Evolutionary conservation across 2,888 invertebrate species (phyloP), one percentile per base, ranked within the genome.

Genomic region (Neoascia interrupta): DNA sequence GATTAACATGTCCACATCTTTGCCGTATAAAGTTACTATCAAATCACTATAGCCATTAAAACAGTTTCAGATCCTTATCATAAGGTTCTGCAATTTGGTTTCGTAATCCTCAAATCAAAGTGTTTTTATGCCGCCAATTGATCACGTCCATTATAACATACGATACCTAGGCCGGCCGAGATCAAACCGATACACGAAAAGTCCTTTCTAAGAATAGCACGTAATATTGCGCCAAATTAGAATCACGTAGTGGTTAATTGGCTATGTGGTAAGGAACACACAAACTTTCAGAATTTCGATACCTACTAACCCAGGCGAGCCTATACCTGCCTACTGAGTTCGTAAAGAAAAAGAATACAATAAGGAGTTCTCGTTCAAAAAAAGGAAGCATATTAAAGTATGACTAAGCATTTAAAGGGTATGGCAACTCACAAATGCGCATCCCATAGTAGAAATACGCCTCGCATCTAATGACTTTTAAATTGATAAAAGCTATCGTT

Each of bases 391-490:
- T 45, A 53, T 37, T 60, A 51, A 79, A 61, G 60, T 31, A 79
- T 54, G 26, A 49, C 64, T 51, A 36, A 36, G 51, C 53, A 43
- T 21, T 72, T 39, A 26, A 53, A 19, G 23, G 10, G 13, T 18
- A 13, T n/a, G 37, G 36, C 63, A 41, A 72, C 58, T 26, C 18
- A 6, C 28, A 58, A 45, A 11, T 28, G 58, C 63, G 53, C 16
- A 58, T 1, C 13, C 39, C 39, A n/a, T 34, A 60, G 43, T 4
- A 41, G 61, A 79, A 79, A 66, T 66, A 64, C 73, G 73, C 43
- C 56, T 60, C 43, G 43, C 49, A 31, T 79, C 79, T 79, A 73
- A 79, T 79, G 72, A 79, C 66, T 79, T 79, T 73, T 66, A 79
- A 79, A 73, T 79, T 79, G 73, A 56, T 79, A 79, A 73, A 73